phyloP scores from a whole-genome alignment of 37 sponge, comb jelly and placozoan species.

The Halisarca cf. caerulea region DNA sequence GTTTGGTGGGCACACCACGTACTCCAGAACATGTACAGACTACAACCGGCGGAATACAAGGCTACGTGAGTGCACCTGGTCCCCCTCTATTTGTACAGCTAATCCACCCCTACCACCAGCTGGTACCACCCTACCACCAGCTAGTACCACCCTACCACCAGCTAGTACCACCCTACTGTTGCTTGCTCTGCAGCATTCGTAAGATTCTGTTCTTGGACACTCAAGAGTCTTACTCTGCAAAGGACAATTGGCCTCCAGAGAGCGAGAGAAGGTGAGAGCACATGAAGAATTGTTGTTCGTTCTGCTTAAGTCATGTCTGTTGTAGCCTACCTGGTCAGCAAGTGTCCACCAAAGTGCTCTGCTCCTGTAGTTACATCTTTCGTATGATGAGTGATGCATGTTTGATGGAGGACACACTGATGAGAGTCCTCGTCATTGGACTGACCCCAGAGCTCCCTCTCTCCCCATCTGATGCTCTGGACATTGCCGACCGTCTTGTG shows the following conservation, averaged over 20 bases:
- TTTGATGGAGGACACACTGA: conserved; percentile 86
- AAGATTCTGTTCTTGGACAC: conserved; percentile 86
- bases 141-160: conserved; percentile 5
- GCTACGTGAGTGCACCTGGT: conserved; percentile 36
- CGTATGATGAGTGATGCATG: conserved; percentile 79
- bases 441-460: conserved; percentile 80
- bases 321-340: background rate
- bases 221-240: conserved; percentile 66
- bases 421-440: conserved; percentile 86
- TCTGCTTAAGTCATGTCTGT: too few species aligned
- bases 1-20: conserved; percentile 81
- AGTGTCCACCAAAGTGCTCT: background rate
- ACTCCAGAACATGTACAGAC: conserved; percentile 53
- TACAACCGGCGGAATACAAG: conserved; percentile 71
- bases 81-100: background rate
- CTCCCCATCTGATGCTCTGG: conserved; percentile 84
- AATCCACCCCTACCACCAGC: background rate
- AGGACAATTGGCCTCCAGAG: conserved; percentile 93
- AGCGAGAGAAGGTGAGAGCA: conserved; percentile 68
- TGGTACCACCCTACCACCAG: too few species aligned
- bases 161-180: background rate
- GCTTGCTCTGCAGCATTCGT: conserved; percentile 40
- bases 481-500: conserved; percentile 85
- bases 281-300: too few species aligned
- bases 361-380: conserved; percentile 45